These are phyloP conservation scores for Automeris io DNA, from an alignment of 2,888 invertebrate genomes.

Conservation along the genomic window DNA sequence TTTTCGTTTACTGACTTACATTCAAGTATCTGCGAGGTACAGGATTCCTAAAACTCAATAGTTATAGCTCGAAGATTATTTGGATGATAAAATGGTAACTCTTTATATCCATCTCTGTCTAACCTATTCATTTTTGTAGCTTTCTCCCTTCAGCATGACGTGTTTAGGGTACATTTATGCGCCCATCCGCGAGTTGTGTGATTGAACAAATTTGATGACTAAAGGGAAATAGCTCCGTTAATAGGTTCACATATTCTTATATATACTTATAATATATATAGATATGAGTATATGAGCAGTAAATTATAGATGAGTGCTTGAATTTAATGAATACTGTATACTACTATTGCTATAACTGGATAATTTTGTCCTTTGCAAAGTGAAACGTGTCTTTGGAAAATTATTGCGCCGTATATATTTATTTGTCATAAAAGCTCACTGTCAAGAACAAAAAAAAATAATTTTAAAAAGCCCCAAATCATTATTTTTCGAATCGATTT, in stretches of 20 bases:
- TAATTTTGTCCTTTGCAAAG: too few relatives aligned
- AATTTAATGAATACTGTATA: neutral
- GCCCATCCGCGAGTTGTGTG: conserved; percentile 25
- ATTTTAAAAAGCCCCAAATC: too few relatives aligned
- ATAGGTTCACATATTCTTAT: conserved; percentile 2
- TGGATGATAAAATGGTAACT: conserved; percentile 32
- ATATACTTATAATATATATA: too few relatives aligned
- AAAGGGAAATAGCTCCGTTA: conserved; percentile 16
- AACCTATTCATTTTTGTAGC: neutral
- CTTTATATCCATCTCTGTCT: conserved; percentile 25
- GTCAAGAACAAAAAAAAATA: too few relatives aligned
- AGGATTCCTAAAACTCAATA: conserved; percentile 7
- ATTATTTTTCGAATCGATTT: too few relatives aligned
- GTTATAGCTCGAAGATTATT: conserved; percentile 11
- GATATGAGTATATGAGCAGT: too few relatives aligned
- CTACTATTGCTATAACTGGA: too few relatives aligned
- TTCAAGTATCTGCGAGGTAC: conserved; percentile 2
- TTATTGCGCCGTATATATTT: too few relatives aligned
- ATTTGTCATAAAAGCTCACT: too few relatives aligned
- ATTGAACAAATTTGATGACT: conserved; percentile 45
- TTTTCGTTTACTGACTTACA: neutral
- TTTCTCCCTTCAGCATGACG: conserved; percentile 32
- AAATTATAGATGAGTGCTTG: neutral
- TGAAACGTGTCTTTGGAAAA: too few relatives aligned
- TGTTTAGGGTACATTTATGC: conserved; percentile 41